Conservation (phyloP, 2,113 vertebrate species). For the Leptocoma aspasia region DNA sequence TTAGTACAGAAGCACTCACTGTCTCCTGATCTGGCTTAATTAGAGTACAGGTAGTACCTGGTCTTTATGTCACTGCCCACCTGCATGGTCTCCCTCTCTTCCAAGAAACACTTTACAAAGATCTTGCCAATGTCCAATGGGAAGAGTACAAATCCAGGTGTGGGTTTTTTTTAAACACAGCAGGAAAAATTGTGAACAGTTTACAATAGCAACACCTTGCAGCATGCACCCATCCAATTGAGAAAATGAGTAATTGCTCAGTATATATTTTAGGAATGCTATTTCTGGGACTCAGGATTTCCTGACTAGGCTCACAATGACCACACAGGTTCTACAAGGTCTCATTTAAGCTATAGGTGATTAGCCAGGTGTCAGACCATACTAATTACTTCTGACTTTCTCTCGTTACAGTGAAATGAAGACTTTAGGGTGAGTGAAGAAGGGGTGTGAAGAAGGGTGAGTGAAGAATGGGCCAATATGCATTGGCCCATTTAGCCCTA, state of each 20-base stretch:
- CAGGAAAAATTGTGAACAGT: neutral
- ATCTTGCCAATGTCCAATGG: neutral
- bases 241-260: neutral
- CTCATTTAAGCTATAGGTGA: neutral
- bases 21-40: neutral
- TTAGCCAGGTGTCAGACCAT: neutral
- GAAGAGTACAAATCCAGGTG: neutral
- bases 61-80: neutral
- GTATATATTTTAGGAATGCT: neutral
- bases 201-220: neutral
- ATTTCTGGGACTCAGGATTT: neutral
- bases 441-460: neutral
- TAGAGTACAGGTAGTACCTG: rapidly evolving
- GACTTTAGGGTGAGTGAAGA: neutral
- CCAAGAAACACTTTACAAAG: neutral
- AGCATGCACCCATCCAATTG: neutral
- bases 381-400: neutral
- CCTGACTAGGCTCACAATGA: neutral
- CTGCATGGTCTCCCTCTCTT: neutral
- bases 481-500: neutral
- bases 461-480: neutral
- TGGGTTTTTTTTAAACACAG: neutral
- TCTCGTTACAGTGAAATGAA: neutral
- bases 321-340: neutral
- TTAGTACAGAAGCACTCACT: neutral